Conservation (phyloP, 2,113 vertebrate genomes). For the Nansenia antarctica region DNA sequence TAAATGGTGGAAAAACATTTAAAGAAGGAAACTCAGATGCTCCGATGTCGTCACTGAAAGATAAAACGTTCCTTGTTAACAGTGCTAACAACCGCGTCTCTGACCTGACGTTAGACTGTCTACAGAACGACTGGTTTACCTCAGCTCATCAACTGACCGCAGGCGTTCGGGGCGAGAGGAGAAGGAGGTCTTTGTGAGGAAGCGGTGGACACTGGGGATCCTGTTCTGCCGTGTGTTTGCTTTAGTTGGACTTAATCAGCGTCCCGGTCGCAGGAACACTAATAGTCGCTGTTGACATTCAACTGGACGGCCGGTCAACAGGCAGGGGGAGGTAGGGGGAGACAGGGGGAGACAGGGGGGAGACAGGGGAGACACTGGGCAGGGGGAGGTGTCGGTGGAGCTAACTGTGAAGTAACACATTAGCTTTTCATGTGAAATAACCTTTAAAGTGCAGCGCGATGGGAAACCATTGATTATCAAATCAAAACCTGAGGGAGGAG, state of each 20-base stretch:
- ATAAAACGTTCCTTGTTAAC: too few species aligned
- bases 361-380: too few species aligned
- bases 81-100: too few species aligned
- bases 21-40: too few species aligned
- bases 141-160: too few species aligned
- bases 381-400: too few species aligned
- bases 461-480: neutral
- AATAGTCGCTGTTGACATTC: slow-evolving; percentile 56
- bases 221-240: slow-evolving; percentile 31
- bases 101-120: too few species aligned
- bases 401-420: neutral
- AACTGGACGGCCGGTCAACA: slow-evolving; percentile 64
- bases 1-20: too few species aligned
- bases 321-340: slow-evolving; percentile 50
- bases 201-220: slow-evolving; percentile 10
- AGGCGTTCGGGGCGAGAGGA: neutral
- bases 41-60: too few species aligned
- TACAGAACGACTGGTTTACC: too few species aligned
- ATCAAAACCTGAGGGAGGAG: neutral
- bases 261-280: slow-evolving; percentile 46
- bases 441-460: neutral
- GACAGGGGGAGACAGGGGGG: neutral
- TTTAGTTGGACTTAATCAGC: slow-evolving; percentile 50
- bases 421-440: slow-evolving; percentile 7
- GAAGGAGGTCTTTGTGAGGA: slow-evolving; percentile 31